These are phyloP conservation scores for Rhea pennata DNA, from an alignment of 2,113 vertebrate genomes.

Conservation along the genomic window DNA sequence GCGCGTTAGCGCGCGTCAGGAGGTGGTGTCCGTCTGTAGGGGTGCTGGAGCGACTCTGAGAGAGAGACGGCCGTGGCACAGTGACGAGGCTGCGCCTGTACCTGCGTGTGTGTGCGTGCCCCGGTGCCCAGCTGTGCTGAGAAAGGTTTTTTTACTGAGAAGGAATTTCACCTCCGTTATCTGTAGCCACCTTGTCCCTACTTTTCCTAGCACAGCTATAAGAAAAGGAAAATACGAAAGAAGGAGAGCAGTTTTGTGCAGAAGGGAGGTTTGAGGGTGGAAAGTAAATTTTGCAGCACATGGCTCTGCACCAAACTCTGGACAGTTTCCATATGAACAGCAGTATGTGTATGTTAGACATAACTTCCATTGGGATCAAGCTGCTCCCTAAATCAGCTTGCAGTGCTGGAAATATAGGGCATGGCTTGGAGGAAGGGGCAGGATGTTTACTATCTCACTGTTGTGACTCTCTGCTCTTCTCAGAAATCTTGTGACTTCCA, in stretches of 20 bases:
- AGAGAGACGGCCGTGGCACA: neutral
- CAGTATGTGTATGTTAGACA: neutral
- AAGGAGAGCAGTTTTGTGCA: no score
- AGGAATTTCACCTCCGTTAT: neutral
- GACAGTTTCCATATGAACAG: neutral
- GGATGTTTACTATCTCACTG: neutral
- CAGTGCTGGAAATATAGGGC: neutral
- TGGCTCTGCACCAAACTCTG: neutral
- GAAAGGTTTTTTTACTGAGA: neutral
- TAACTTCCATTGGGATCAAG: neutral
- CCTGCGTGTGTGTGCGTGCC: rapidly evolving
- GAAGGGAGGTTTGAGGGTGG: neutral
- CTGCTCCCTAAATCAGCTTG: neutral
- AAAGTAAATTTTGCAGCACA: neutral
- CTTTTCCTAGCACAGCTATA: neutral
- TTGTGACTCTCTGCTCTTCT: neutral
- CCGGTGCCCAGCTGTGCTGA: rapidly evolving
- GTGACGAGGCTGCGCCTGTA: rapidly evolving
- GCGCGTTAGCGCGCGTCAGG: neutral
- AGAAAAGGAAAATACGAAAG: neutral
- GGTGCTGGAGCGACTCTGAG: rapidly evolving
- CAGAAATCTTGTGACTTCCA: rapidly evolving
- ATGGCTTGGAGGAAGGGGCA: neutral
- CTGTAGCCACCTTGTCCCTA: neutral
- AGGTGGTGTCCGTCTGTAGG: neutral